Evolutionary conservation across 1,140 invertebrate species (phyloP), one percentile per base, ranked within the genome.

Genomic region (Brachystomella parvula): DNA sequence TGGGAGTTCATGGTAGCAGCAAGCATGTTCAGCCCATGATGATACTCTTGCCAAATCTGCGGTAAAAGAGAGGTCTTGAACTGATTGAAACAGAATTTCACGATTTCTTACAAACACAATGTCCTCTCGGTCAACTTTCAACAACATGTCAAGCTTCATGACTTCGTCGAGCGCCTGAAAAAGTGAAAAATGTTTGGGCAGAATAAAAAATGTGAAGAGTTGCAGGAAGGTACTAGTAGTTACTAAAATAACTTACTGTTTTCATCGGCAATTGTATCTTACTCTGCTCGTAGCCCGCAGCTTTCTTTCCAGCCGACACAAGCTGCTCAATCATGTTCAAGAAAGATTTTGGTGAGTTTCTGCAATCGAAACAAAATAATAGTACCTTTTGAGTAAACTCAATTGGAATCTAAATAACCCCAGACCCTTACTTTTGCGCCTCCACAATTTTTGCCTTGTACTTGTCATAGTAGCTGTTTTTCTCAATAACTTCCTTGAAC

Each of bases 391-490:
- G 33, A 62, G 53, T 47, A 31, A 39, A 60, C 12, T 24, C n/a
- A 12, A 53, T 19, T 29, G 57, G 9, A 49, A 30, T 62, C 17
- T 19, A 31, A 57, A 28, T 57, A 32, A 24, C 26, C 31, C 57
- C 32, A 35, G 35, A n/a, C 15, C 59, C 72, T 68, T 74, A 76
- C 77, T 88, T 78, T 76, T 92, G 88, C 33, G 89, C 73, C 64
- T 82, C 79, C 1, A 86, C 82, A 66, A 92, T 89, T 76, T 90
- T 89, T 0, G 82, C 76, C 0, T 88, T 85, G 79, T 93, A 93
- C 76, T 92, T 93, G 24, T 86, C 84, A 74, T 81, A 92, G 75
- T 87, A 92, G 0, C 89, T 88, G 82, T 92, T 93, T 6, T 78
- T 82, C 77, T 86, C 78, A 32, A 90, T 76, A 29, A 86, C 81